phyloP scores from a whole-genome alignment of 1,140 invertebrate genomes.

The Ostrea denselamellosa region DNA sequence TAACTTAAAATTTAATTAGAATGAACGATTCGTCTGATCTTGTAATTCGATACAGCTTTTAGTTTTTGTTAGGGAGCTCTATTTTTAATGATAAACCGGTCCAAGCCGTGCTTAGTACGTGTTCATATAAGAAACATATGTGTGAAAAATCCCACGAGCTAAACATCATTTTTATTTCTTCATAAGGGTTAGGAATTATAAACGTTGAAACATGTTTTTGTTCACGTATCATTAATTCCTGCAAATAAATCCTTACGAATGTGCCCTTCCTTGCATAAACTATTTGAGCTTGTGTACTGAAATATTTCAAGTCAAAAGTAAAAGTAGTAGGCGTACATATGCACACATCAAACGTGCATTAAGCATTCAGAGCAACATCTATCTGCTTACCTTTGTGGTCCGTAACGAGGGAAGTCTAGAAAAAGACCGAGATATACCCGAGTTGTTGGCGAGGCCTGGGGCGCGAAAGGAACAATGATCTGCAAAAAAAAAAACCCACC shows the following conservation, averaged over 20 bases:
- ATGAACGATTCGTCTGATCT: neutral
- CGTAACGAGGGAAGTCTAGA: conserved; percentile 50
- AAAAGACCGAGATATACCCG: conserved; percentile 42
- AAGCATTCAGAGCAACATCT: neutral
- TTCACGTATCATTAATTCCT: too few species aligned
- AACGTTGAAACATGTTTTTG: too few species aligned
- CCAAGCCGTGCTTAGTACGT: too few species aligned
- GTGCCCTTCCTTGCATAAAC: too few species aligned
- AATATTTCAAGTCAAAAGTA: too few species aligned
- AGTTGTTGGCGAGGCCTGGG: conserved; percentile 42
- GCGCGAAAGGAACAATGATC: conserved; percentile 52
- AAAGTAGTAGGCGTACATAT: too few species aligned
- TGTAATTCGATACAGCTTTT: neutral
- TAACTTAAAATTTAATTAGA: neutral
- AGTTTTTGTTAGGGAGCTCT: neutral
- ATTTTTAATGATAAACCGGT: neutral
- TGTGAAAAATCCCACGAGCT: too few species aligned
- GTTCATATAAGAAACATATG: too few species aligned
- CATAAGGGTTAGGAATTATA: too few species aligned
- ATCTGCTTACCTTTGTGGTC: conserved; percentile 42
- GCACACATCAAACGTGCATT: neutral
- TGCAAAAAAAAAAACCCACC: conserved; percentile 37
- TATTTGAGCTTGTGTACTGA: too few species aligned
- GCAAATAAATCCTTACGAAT: too few species aligned
- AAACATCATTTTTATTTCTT: too few species aligned